phyloP scores from a whole-genome alignment of 2,113 vertebrate genomes.

The Sardina pilchardus region DNA sequence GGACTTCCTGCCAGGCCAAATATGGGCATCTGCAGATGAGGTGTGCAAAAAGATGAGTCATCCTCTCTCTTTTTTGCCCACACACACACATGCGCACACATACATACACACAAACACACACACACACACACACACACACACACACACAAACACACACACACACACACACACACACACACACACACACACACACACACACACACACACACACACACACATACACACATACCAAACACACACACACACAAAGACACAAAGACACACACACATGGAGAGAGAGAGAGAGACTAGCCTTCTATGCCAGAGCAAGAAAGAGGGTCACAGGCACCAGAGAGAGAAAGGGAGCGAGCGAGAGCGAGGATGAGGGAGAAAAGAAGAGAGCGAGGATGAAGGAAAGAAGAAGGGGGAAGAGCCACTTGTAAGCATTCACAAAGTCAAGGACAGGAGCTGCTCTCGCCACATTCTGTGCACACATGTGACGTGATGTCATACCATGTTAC shows the following conservation, averaged over 20 bases:
- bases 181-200: not conserved
- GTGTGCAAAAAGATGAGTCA: slow-evolving; percentile 10
- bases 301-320: not conserved
- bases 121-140: too few species aligned
- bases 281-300: not conserved
- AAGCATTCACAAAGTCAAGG: not conserved
- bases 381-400: not conserved
- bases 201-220: not conserved
- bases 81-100: not conserved
- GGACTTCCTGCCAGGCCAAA: slow-evolving; percentile 9
- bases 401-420: not conserved
- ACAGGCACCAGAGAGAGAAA: not conserved
- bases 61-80: slow-evolving; percentile 6
- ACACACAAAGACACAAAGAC: not conserved
- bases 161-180: not conserved
- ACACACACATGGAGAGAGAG: not conserved
- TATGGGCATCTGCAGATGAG: slow-evolving; percentile 17
- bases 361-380: not conserved
- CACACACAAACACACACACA: too few species aligned
- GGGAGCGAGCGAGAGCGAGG: not conserved
- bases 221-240: not conserved
- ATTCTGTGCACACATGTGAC: not conserved
- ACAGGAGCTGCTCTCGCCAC: not conserved
- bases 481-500: too few species aligned
- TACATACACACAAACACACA: not conserved